phyloP scores from a whole-genome alignment of 2,113 vertebrate species.

The Mystacornis crossleyi region DNA sequence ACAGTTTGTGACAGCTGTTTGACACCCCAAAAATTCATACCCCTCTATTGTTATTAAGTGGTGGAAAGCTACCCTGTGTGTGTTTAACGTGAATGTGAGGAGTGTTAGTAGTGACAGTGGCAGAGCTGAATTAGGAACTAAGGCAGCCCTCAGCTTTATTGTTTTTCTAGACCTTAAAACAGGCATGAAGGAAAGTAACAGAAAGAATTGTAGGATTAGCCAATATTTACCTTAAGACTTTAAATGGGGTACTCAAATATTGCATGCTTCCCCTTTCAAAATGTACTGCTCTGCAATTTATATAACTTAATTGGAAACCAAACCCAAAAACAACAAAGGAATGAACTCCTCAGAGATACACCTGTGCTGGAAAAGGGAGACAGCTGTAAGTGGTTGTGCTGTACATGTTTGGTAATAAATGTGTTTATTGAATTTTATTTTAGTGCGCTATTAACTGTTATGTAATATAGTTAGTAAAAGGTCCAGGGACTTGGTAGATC shows the following conservation, averaged over 20 bases:
- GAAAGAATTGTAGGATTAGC: conserved; percentile 10
- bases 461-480: conserved; percentile 23
- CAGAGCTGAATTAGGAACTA: neutral
- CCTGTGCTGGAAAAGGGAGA: conserved; percentile 22
- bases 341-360: neutral
- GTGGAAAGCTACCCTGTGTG: conserved; percentile 43
- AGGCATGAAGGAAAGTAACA: neutral
- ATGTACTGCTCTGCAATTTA: neutral
- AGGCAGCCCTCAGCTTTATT: conserved; percentile 28
- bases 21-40: conserved; percentile 78
- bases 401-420: conserved; percentile 2
- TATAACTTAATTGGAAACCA: conserved; percentile 18
- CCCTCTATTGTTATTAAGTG: conserved; percentile 74
- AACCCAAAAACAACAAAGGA: neutral
- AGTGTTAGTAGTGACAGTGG: neutral
- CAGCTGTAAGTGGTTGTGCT: neutral
- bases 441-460: conserved; percentile 39
- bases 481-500: conserved; percentile 42
- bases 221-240: conserved; percentile 30
- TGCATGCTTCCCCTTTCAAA: neutral
- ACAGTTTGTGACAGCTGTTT: conserved; percentile 83
- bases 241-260: neutral
- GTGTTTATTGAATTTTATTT: conserved; percentile 54
- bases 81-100: neutral
- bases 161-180: conserved; percentile 17